Percentiles rank a stretch among this genome's conserved stretches.
Evolutionary conservation across 2,888 invertebrate genomes (phyloP).

Genomic region (Eupithecia tripunctaria): DNA sequence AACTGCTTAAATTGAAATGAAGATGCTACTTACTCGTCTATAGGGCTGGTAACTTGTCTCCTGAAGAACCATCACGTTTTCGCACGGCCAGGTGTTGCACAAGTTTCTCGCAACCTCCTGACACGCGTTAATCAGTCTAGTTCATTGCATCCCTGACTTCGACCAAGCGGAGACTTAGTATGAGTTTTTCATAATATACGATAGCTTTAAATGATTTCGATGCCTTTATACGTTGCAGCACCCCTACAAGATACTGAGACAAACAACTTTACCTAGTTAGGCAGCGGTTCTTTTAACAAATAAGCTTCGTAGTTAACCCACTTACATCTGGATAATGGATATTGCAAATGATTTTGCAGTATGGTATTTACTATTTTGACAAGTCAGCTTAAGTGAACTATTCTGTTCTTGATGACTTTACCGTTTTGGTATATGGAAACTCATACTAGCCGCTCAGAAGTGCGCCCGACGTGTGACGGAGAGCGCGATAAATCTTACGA

Average conservation of each 20-base stretch:
- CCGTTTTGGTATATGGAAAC: not conserved
- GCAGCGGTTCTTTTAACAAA: not conserved
- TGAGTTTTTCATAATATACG: not conserved
- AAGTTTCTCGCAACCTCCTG: not conserved
- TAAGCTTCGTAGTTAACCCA: too few species aligned
- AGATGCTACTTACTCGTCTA: not conserved
- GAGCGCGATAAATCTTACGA: conserved; percentile 28
- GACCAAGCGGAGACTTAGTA: not conserved
- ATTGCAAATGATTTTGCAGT: too few species aligned
- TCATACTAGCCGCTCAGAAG: not conserved
- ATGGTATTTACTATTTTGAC: not conserved
- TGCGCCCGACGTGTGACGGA: conserved; percentile 24
- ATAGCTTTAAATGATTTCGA: not conserved
- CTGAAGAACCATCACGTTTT: not conserved
- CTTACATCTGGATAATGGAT: too few species aligned
- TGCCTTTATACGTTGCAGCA: not conserved
- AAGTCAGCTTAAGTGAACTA: not conserved
- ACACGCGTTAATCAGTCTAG: conserved; percentile 6
- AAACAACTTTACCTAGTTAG: not conserved
- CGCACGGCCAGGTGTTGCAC: not conserved
- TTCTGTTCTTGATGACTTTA: not conserved
- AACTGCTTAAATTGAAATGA: not conserved
- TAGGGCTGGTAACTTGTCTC: not conserved
- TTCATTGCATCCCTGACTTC: conserved; percentile 2
- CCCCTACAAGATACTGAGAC: not conserved